These are phyloP conservation scores for Drosophila setifemur DNA, from an alignment of 1,140 invertebrate genomes.

Conservation along the genomic window DNA sequence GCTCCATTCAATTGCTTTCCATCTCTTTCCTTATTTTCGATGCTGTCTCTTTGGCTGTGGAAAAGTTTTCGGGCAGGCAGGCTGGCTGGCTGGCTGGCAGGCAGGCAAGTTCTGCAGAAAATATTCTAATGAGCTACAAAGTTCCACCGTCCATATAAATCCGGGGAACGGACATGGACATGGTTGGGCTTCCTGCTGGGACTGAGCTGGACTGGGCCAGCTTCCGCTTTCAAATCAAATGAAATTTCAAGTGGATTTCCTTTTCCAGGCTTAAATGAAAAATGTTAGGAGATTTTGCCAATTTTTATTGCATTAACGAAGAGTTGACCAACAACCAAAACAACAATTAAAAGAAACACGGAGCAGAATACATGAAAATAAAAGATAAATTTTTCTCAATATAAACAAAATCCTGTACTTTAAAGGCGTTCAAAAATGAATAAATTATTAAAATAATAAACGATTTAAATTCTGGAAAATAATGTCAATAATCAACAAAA, in stretches of 20 bases:
- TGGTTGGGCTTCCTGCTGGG: constrained; percentile 39
- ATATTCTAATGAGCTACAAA: constrained; percentile 78
- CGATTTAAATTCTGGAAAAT: no score
- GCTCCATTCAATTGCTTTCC: constrained; percentile 36
- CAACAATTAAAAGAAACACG: no score
- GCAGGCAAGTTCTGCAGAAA: constrained; percentile 55
- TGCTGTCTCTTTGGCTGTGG: constrained; percentile 5
- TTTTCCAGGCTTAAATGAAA: constrained; percentile 5
- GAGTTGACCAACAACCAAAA: no score
- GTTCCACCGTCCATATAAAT: constrained; percentile 29
- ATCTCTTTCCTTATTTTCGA: constrained; percentile 17
- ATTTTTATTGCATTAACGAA: not conserved
- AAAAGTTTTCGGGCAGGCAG: constrained; percentile 43
- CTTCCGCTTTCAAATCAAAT: constrained; percentile 51
- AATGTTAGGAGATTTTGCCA: not conserved
- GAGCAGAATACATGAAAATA: no score
- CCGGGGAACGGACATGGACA: constrained; percentile 12
- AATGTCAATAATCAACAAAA: no score
- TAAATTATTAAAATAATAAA: no score
- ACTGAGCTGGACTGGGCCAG: constrained; percentile 1
- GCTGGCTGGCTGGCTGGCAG: no score
- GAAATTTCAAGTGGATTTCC: constrained; percentile 37
- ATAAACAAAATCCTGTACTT: no score
- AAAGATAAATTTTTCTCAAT: no score
- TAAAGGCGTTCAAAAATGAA: no score